Conservation (phyloP, 2,113 vertebrate species). For the Lasiurus cinereus region DNA sequence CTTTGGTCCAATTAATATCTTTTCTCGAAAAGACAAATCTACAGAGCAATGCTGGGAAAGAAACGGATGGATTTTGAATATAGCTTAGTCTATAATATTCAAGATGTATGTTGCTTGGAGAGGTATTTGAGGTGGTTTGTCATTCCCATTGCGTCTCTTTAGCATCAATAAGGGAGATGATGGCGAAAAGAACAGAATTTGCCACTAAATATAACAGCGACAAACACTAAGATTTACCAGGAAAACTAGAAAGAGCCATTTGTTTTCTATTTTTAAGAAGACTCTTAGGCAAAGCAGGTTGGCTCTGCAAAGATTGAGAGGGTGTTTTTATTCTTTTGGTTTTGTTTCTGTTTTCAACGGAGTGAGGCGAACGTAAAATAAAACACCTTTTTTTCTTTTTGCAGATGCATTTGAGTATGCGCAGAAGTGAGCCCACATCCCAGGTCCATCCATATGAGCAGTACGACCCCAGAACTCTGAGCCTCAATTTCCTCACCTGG, state of each 20-base stretch:
- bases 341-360: background rate
- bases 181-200: constrained; percentile 27
- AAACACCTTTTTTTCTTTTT: background rate
- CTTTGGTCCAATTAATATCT: constrained; percentile 74
- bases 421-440: background rate
- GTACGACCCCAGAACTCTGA: background rate
- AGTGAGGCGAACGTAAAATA: background rate
- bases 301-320: constrained; percentile 5
- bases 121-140: constrained; percentile 52
- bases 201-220: constrained; percentile 35
- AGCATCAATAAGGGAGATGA: constrained; percentile 39
- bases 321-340: background rate
- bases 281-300: constrained; percentile 31
- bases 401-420: background rate
- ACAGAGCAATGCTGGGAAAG: constrained; percentile 35
- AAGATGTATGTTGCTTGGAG: constrained; percentile 58
- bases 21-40: constrained; percentile 73
- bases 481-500: background rate
- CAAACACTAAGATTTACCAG: constrained; percentile 30
- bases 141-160: constrained; percentile 56
- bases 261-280: constrained; percentile 55
- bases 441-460: background rate
- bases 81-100: constrained; percentile 61
- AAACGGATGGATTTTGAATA: constrained; percentile 61
- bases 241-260: constrained; percentile 46